Evolutionary conservation across 1,140 invertebrate genomes (phyloP), one percentile per base, ranked within the genome.

Genomic region (Dendrolimus kikuchii): DNA sequence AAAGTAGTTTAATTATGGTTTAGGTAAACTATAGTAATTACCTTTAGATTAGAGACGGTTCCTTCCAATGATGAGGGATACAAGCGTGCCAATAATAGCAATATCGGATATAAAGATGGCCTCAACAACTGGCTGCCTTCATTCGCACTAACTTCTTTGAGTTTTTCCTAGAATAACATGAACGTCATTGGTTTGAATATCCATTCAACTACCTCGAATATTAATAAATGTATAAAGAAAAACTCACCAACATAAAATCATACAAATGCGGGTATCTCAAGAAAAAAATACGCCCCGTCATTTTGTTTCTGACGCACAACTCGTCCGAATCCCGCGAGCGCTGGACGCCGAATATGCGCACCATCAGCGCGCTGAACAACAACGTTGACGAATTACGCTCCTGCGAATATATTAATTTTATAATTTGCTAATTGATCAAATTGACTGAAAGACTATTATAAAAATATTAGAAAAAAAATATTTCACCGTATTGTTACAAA

Each of bases 311-410:
- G 9, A 91, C 89, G 46, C 90, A 91, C 37, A 93, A 78, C 57
- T 93, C 89, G n/a, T 95, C 91, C n/a, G 89, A 84, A 77, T 94
- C 91, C 55, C 92, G 90, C 0, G 90, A 90, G 53, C 94, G 88
- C 65, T 93, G 93, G 0, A 98, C 96, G 8, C 97, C 97, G 89
- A 99, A 98, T 55, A 97, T 93, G 64, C 96, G 88, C 23, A 92
- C 93, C 57, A 98, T 91, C n/a, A 99, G 82, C 3, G 95, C 90
- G 62, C 93, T 92, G 62, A 96, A 94, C 40, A 98, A 81, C 10
- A 99, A 82, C 0, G 96, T 96, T 0, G 95, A 92, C 0, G 96
- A 93, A 85, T 99, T 99, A 51, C 95, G 89, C 78, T 94, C 92
- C 92, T 94, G 64, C 55, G 10, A 57, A 39, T 44, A 43, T n/a